Base-by-base conservation (phyloP, 2,113 vertebrate species). In the Proterorhinus semilunaris region DNA sequence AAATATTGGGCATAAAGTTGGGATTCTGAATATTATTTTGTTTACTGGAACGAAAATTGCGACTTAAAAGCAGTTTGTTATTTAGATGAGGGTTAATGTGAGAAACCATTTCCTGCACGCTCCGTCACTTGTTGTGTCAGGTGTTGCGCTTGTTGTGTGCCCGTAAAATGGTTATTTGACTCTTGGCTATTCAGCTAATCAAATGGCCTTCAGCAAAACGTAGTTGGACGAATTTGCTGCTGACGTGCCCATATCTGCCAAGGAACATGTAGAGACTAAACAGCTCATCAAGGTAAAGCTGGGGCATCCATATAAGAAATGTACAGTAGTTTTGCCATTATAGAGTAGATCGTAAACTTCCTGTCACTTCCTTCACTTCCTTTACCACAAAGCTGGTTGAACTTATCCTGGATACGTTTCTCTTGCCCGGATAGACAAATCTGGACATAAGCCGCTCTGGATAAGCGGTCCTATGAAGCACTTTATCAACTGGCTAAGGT, bases 1-100 rank as follows among this genome's bases (percentile, higher is more conserved):
- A 57, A 57, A 36, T 57, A 57, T 57, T 57, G 54, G 52, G 16
- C 54, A 57, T 57, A 54, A 54, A 54, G 52, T 54, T 21, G 7
- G 52, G 16, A 21, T 42, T 57, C 12, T 36, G 36, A 0, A 1
- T 36, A 51, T 55, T 27, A 55, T 55, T 55, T 11, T 55, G 53
- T 55, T 17, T 12, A 36, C 12, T 15, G 3, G 42, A 13, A 58
- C 15, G 12, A 9, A 12, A 58, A 58, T 43, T 36, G 11, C 43
- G 27, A 36, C 27, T 36, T 1, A 27, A 7, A 13, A 10, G 57
- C 17, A 36, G 54, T 57, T 57, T 54, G 52, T 54, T 36, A 57
- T 21, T 36, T 36, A 10, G 17, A 42, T 57, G 54, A 27, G 6
- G 21, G 5, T 57, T 5, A 27, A 10, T 12, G 54, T 36, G 27